A percentile compares a stretch with the other conserved stretches of the same genome.
Evolutionary conservation across 1,140 invertebrate species (phyloP).

Genomic region (Caerostris extrusa): DNA sequence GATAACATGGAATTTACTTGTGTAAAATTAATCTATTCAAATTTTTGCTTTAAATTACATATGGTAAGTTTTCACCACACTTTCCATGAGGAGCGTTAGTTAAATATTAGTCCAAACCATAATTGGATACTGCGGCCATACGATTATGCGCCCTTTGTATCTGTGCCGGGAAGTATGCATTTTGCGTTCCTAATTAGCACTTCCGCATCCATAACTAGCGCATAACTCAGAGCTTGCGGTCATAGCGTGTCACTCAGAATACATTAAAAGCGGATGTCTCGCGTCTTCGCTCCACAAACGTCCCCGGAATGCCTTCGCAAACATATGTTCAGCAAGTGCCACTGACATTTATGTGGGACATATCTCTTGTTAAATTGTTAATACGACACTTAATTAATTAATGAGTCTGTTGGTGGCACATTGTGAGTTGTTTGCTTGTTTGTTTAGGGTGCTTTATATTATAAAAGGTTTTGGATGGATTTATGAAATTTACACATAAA

Average conservation of each 20-base stretch:
- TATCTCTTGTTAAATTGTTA: slow-evolving; percentile 11
- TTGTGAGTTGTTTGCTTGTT: neutral
- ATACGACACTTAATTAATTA: slow-evolving; percentile 31
- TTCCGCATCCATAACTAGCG: no score
- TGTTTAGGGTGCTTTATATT: neutral
- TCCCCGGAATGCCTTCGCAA: neutral
- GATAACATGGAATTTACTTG: no score
- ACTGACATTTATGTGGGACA: slow-evolving; percentile 25
- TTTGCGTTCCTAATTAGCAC: no score
- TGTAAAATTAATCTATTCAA: no score
- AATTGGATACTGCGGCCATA: no score
- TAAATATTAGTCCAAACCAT: neutral
- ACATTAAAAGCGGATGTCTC: slow-evolving; percentile 45
- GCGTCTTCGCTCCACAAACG: neutral
- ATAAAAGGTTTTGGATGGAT: neutral
- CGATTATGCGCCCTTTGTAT: no score
- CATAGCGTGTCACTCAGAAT: neutral
- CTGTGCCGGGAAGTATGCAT: no score
- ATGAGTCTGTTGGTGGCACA: neutral
- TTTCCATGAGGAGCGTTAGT: neutral
- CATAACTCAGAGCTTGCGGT: no score
- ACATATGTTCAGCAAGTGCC: neutral
- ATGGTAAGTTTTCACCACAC: neutral
- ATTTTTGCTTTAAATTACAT: no score
- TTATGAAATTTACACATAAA: neutral